These are phyloP conservation scores for Ctenosaura bakeri DNA, from an alignment of 2,797 vertebrate genomes.

Conservation along the genomic window DNA sequence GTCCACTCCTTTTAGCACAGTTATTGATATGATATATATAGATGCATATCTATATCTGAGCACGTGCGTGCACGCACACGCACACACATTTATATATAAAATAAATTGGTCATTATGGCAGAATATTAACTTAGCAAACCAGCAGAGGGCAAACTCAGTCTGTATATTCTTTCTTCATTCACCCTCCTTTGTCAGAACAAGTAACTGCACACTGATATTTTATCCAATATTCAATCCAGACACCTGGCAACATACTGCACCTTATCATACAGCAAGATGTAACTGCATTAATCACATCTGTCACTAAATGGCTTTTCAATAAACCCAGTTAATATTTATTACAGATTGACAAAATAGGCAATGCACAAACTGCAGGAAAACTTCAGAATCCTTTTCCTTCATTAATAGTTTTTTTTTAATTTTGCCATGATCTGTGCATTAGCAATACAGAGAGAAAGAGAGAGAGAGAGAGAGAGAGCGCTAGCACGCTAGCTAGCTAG, in stretches of 20 bases:
- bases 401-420: slow-evolving; percentile 7
- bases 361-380: slow-evolving; percentile 7
- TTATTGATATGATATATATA: neutral
- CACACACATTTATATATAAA: neutral
- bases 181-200: neutral
- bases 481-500: too few relatives aligned
- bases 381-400: slow-evolving; percentile 38
- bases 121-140: slow-evolving; percentile 71
- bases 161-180: slow-evolving; percentile 55
- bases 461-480: neutral
- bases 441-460: too few relatives aligned
- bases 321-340: slow-evolving; percentile 45
- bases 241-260: slow-evolving; percentile 36
- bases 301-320: slow-evolving; percentile 53
- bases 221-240: slow-evolving; percentile 55
- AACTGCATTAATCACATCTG: slow-evolving; percentile 21
- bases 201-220: slow-evolving; percentile 59
- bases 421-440: neutral
- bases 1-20: neutral
- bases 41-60: too few relatives aligned
- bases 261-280: slow-evolving; percentile 39
- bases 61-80: too few relatives aligned
- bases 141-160: slow-evolving; percentile 83
- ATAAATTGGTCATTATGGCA: slow-evolving; percentile 28
- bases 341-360: slow-evolving; percentile 48